Evolutionary conservation across 2,888 invertebrate species (phyloP).

Genomic region (Antheraea assamensis): DNA sequence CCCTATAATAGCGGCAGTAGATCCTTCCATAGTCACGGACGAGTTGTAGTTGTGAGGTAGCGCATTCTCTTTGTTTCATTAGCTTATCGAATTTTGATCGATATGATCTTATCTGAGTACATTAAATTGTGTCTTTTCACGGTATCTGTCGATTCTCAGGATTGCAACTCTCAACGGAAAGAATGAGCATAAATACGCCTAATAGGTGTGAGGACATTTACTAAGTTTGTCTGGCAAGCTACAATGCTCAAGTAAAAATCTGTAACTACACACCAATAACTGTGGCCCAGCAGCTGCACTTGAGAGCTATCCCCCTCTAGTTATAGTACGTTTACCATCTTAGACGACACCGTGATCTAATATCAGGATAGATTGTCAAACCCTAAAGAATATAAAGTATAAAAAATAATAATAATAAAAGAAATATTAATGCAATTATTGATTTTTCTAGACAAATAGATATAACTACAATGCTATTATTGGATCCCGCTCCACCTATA

Average conservation of each 20-base stretch:
- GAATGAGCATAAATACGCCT: background rate
- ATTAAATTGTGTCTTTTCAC: too few species aligned
- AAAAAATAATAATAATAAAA: background rate
- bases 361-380: too few species aligned
- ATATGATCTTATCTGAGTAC: background rate
- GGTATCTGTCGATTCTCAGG: background rate
- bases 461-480: conserved; percentile 47
- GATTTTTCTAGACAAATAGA: conserved; percentile 36
- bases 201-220: background rate
- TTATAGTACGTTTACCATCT: too few species aligned
- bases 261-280: too few species aligned
- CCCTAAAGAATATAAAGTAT: background rate
- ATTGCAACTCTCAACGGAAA: background rate
- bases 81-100: background rate
- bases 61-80: background rate
- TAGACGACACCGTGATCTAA: too few species aligned
- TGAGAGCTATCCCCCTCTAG: too few species aligned
- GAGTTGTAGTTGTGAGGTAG: background rate
- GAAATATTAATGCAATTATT: background rate
- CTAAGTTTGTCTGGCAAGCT: too few species aligned
- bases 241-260: too few species aligned
- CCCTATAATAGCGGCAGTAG: background rate
- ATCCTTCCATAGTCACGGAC: background rate
- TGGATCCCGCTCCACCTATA: conserved; percentile 56
- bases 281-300: too few species aligned